Evolutionary conservation across 2,113 vertebrate species (phyloP), one percentile per base, ranked within the genome.

Genomic region (Ptilorrhoa leucosticta): DNA sequence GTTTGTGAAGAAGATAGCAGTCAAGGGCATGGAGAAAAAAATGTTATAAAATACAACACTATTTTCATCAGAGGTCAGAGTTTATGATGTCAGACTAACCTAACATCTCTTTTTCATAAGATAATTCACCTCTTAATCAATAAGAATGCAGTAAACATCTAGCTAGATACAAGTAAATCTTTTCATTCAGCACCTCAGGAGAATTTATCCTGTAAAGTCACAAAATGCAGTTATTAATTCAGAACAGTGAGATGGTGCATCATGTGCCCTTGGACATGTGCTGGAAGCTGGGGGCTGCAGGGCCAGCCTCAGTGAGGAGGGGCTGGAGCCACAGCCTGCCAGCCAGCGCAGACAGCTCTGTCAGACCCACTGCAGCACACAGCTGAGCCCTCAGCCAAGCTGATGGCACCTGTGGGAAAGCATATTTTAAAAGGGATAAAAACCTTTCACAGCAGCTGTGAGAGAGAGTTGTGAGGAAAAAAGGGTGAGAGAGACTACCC

Each of bases 401-500:
- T 60, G 30, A 45, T 37, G 33, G 22, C 11, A 47, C 13, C 17
- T 42, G 30, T 56, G 60, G 64, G 27, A 83, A 75, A 56, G 28
- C 2, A 5, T 37, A 16, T 56, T 42, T 42, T 15, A 26, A 37
- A 40, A 72, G 50, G 17, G 2, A 23, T 60, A 26, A 71, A 83
- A 91, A 15, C 48, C 37, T 2, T 35, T 35, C 22, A 60, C 27
- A 23, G 27, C 10, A 54, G 45, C 15, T 51, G 10, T 45, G 50
- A 28, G 27, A 60, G 9, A 40, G 14, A 48, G 4, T 4, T 19
- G 10, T 50, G 39, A 58, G 22, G 10, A 8, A 35, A 22, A 50
- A 28, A 22, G 1, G 0, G 1, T 13, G 16, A 53, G 4, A 57
- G 7, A 44, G n/a, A 37, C 19, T 44, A 8, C 4, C 1, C 2